Conservation (phyloP, 2,888 invertebrate genomes). For the Parthenolecanium corni region DNA sequence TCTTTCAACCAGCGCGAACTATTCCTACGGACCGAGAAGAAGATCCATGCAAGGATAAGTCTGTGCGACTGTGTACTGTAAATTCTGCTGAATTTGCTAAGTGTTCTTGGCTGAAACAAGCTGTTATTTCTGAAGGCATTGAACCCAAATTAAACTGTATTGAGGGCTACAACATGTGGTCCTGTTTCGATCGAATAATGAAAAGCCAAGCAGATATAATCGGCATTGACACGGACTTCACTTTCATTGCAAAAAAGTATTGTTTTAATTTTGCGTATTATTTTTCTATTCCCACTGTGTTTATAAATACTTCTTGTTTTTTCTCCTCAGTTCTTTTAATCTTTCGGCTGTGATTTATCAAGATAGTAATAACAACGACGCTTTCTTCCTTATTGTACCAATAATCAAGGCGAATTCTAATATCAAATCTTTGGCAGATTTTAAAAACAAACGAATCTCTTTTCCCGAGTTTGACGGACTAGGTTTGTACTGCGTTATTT, state of each 20-base stretch:
- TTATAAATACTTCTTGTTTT: neutral
- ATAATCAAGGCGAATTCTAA: constrained; percentile 41
- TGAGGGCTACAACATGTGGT: constrained; percentile 40
- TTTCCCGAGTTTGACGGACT: constrained; percentile 57
- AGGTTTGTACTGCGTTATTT: constrained; percentile 38
- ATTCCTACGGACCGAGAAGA: constrained; percentile 31
- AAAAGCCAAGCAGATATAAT: constrained; percentile 47
- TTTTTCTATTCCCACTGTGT: neutral
- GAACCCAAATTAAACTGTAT: constrained; percentile 48
- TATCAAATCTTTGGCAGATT: constrained; percentile 41
- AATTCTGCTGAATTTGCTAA: constrained; percentile 46
- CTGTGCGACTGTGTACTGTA: constrained; percentile 50
- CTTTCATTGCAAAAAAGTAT: constrained; percentile 51
- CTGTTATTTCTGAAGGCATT: constrained; percentile 48
- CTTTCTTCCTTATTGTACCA: constrained; percentile 44
- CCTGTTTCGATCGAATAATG: constrained; percentile 46
- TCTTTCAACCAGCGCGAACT: constrained; percentile 32
- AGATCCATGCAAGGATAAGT: constrained; percentile 33
- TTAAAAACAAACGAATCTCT: constrained; percentile 48
- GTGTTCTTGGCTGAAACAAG: constrained; percentile 48
- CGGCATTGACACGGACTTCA: constrained; percentile 51
- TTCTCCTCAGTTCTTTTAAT: constrained; percentile 40
- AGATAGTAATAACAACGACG: constrained; percentile 43
- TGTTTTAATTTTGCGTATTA: neutral
- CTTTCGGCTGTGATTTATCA: constrained; percentile 48